These are phyloP conservation scores for Perca schrenkii DNA, from an alignment of 2,113 vertebrate species.

Conservation along the genomic window DNA sequence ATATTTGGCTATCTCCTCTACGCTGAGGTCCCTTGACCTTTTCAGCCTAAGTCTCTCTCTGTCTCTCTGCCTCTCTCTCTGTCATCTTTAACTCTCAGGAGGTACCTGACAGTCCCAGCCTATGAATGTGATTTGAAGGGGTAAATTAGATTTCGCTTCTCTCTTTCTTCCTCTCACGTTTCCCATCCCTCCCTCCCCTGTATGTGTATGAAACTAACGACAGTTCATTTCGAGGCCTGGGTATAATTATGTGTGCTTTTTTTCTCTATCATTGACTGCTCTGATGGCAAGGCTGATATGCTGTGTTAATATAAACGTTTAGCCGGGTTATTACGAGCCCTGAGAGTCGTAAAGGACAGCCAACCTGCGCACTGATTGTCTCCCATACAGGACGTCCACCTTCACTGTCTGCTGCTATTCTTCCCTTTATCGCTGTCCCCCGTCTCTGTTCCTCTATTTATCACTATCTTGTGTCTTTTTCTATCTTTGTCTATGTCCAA, in stretches of 20 bases:
- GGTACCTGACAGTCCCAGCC: conserved; percentile 87
- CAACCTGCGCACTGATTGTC: conserved; percentile 78
- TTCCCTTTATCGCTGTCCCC: conserved; percentile 60
- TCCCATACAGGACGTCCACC: conserved; percentile 69
- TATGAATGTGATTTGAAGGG: conserved; percentile 90
- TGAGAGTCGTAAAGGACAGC: conserved; percentile 81
- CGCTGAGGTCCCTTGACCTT: conserved; percentile 84
- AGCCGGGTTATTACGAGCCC: conserved; percentile 85
- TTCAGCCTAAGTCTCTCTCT: conserved; percentile 75
- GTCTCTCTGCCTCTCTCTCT: conserved; percentile 58
- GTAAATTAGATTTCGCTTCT: conserved; percentile 85
- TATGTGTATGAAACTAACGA: conserved; percentile 85
- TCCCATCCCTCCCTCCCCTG: conserved; percentile 59
- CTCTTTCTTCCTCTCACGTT: conserved; percentile 71
- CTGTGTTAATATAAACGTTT: conserved; percentile 88
- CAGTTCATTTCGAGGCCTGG: conserved; percentile 83
- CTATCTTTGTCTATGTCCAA: conserved; percentile 53
- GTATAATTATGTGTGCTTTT: conserved; percentile 85
- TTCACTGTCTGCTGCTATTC: conserved; percentile 52
- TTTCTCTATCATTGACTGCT: conserved; percentile 86
- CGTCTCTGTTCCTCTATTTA: conserved; percentile 61
- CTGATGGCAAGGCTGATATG: conserved; percentile 84
- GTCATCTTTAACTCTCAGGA: conserved; percentile 81
- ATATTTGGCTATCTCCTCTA: conserved; percentile 87
- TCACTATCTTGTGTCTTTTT: conserved; percentile 59